phyloP scores from a whole-genome alignment of 2,888 invertebrate genomes.

The Tholera decimalis region DNA sequence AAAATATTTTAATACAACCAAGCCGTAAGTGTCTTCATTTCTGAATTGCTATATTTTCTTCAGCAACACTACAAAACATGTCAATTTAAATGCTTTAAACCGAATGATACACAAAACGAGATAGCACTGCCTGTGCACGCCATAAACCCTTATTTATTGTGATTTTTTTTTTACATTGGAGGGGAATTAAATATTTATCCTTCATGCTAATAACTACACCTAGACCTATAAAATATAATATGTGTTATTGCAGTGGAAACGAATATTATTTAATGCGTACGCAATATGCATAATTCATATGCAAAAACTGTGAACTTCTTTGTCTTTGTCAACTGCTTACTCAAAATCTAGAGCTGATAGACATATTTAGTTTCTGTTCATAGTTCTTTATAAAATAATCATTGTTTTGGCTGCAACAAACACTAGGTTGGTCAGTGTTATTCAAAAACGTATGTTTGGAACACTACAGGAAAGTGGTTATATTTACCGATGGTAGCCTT shows the following conservation, averaged over 20 bases:
- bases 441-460: not conserved
- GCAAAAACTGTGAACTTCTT: too few species aligned
- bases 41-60: not conserved
- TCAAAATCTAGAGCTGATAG: too few species aligned
- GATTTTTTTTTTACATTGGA: not conserved
- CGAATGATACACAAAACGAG: not conserved
- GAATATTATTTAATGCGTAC: too few species aligned
- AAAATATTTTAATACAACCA: not conserved
- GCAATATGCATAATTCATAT: too few species aligned
- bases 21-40: not conserved
- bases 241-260: too few species aligned
- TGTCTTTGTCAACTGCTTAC: too few species aligned
- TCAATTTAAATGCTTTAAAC: not conserved
- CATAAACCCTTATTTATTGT: not conserved
- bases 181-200: not conserved
- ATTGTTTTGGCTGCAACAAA: too few species aligned
- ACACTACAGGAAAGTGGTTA: conserved; percentile 9
- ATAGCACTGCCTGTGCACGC: not conserved
- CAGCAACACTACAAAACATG: not conserved
- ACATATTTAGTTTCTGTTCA: too few species aligned
- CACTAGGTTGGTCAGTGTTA: too few species aligned
- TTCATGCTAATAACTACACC: too few species aligned
- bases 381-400: too few species aligned
- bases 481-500: conserved; percentile 93
- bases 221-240: too few species aligned